Conservation (phyloP, 2,888 invertebrate genomes). For the Sphaeridia pumilis region DNA sequence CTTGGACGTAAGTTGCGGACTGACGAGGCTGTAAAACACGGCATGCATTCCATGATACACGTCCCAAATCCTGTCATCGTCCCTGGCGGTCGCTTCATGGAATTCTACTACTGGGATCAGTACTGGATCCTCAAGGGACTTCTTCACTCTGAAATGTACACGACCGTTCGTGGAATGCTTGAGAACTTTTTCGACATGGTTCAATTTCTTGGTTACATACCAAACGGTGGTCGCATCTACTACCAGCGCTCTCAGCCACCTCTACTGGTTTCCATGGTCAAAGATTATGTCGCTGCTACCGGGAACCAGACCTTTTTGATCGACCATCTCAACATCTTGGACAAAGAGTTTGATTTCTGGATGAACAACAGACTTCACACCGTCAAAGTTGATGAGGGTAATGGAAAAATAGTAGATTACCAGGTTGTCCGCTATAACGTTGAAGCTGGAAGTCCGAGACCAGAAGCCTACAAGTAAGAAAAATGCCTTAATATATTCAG, state of each 20-base stretch:
- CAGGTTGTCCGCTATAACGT: slow-evolving; percentile 61
- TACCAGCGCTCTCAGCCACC: slow-evolving; percentile 49
- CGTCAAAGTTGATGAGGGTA: slow-evolving; percentile 38
- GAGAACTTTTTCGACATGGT: slow-evolving; percentile 73
- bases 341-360: slow-evolving; percentile 58
- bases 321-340: slow-evolving; percentile 39
- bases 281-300: slow-evolving; percentile 60
- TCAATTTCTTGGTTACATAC: slow-evolving; percentile 64
- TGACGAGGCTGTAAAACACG: slow-evolving; percentile 55
- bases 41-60: slow-evolving; percentile 40
- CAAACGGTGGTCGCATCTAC: slow-evolving; percentile 84
- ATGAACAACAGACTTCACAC: slow-evolving; percentile 49
- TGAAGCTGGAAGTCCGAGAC: slow-evolving; percentile 65
- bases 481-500: too few species aligned
- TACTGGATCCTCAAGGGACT: slow-evolving; percentile 88
- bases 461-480: slow-evolving; percentile 69
- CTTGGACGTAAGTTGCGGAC: slow-evolving; percentile 54
- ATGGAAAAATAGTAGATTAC: slow-evolving; percentile 46
- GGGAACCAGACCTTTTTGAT: slow-evolving; percentile 51
- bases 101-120: slow-evolving; percentile 78
- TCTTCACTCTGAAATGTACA: slow-evolving; percentile 67
- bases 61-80: slow-evolving; percentile 57
- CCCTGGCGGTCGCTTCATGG: slow-evolving; percentile 56
- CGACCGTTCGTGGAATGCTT: slow-evolving; percentile 68
- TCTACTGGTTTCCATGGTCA: slow-evolving; percentile 53